Conservation (phyloP, 2,113 vertebrate genomes). For the Ascaphus truei region DNA sequence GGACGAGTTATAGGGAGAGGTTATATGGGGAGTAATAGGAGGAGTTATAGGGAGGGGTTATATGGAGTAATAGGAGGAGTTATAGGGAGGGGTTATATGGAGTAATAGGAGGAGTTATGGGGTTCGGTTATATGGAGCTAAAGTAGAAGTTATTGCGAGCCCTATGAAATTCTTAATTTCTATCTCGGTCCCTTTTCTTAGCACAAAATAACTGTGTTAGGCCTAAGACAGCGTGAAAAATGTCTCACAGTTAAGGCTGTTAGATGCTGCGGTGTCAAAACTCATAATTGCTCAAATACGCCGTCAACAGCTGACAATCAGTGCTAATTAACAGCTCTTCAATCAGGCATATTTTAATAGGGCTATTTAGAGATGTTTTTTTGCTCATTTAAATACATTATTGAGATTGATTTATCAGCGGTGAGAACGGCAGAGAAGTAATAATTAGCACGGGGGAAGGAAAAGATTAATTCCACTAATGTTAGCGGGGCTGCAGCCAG, state of each 20-base stretch:
- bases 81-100: no score
- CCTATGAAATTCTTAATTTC: no score
- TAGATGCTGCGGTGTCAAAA: not conserved
- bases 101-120: no score
- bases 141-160: no score
- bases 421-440: not conserved
- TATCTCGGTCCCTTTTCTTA: no score
- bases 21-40: no score
- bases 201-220: no score
- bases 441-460: not conserved
- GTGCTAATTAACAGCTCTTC: constrained; percentile 33
- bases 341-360: constrained; percentile 33
- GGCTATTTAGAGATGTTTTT: constrained; percentile 21
- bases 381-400: constrained; percentile 26
- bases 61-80: no score
- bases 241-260: not conserved
- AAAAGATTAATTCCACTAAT: not conserved
- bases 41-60: no score
- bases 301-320: constrained; percentile 33
- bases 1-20: no score
- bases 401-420: constrained; percentile 27
- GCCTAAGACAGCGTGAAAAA: constrained; percentile 12
- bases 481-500: no score
- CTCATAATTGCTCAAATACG: constrained; percentile 22
- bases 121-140: no score